These are phyloP conservation scores for Rhinophrynus dorsalis DNA, from an alignment of 2,797 vertebrate genomes.

Conservation along the genomic window DNA sequence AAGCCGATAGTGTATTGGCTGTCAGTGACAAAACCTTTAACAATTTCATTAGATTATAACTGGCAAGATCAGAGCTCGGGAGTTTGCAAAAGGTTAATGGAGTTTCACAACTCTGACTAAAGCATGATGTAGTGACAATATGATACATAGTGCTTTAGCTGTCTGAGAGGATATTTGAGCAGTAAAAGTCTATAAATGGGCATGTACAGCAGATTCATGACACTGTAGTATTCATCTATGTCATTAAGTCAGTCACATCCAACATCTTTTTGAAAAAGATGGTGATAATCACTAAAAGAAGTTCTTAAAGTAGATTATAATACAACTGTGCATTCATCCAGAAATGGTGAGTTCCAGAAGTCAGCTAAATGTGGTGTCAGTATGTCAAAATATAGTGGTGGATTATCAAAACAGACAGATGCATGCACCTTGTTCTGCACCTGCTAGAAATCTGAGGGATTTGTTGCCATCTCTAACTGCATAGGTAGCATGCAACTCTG, in stretches of 20 bases:
- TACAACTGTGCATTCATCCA: conserved; percentile 10
- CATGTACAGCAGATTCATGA: conserved; percentile 40
- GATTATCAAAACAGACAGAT: background rate
- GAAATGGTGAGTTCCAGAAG: conserved; percentile 3
- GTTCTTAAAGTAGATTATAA: conserved; percentile 17
- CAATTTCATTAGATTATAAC: conserved; percentile 48
- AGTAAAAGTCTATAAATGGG: conserved; percentile 43
- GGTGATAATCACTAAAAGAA: conserved; percentile 11
- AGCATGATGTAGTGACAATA: conserved; percentile 49
- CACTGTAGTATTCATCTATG: conserved; percentile 21
- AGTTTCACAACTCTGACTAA: conserved; percentile 49
- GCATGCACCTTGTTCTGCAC: too few relatives aligned
- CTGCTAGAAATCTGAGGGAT: too few relatives aligned
- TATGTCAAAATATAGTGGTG: background rate
- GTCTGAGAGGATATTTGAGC: conserved; percentile 41
- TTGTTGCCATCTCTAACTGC: too few relatives aligned
- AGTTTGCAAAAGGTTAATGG: conserved; percentile 50
- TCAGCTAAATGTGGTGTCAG: background rate
- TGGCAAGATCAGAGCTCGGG: conserved; percentile 46
- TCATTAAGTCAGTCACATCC: conserved; percentile 33
- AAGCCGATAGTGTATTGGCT: conserved; percentile 33
- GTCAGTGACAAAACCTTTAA: conserved; percentile 45
- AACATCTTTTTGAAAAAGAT: conserved; percentile 27
- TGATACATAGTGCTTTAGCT: conserved; percentile 42
- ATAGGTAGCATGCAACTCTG: too few relatives aligned